A percentile compares a stretch with the other conserved stretches of the same genome.
phyloP scores from a whole-genome alignment of 2,888 invertebrate genomes.

The Embidobia sp. region DNA sequence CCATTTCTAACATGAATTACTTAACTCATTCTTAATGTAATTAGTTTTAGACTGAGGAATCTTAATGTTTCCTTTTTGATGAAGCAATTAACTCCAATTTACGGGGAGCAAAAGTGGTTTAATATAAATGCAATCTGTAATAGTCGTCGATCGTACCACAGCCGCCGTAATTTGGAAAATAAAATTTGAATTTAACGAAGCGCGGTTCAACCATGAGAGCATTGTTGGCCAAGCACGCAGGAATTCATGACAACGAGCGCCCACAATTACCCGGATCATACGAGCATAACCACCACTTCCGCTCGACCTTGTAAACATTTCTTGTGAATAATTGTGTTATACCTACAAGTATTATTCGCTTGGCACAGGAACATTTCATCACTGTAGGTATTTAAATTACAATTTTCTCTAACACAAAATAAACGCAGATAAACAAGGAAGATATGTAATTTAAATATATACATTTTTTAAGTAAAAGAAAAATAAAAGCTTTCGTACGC shows the following conservation, averaged over 20 bases:
- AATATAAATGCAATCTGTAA: background rate
- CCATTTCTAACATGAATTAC: slow-evolving; percentile 32
- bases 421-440: background rate
- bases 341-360: slow-evolving; percentile 9
- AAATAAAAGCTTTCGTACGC: too few species aligned
- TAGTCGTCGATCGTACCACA: background rate
- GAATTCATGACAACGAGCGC: slow-evolving; percentile 47
- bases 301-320: slow-evolving; percentile 53
- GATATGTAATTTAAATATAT: too few species aligned
- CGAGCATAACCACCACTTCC: slow-evolving; percentile 57
- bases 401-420: background rate
- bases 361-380: slow-evolving; percentile 2
- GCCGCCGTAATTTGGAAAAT: slow-evolving; percentile 14
- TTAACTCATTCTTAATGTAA: slow-evolving; percentile 15
- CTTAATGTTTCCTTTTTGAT: slow-evolving; percentile 30
- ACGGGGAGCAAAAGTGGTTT: slow-evolving; percentile 4
- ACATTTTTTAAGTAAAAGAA: too few species aligned
- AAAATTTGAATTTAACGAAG: slow-evolving; percentile 44
- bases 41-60: slow-evolving; percentile 19
- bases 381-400: background rate
- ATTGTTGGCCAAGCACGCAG: slow-evolving; percentile 37
- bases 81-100: slow-evolving; percentile 23
- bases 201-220: background rate
- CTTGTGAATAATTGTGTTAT: slow-evolving; percentile 34
- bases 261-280: slow-evolving; percentile 51